A percentile compares a stretch with the other conserved stretches of the same genome.
Evolutionary conservation across 2,113 vertebrate genomes (phyloP).

Genomic region (Cathartes aura): DNA sequence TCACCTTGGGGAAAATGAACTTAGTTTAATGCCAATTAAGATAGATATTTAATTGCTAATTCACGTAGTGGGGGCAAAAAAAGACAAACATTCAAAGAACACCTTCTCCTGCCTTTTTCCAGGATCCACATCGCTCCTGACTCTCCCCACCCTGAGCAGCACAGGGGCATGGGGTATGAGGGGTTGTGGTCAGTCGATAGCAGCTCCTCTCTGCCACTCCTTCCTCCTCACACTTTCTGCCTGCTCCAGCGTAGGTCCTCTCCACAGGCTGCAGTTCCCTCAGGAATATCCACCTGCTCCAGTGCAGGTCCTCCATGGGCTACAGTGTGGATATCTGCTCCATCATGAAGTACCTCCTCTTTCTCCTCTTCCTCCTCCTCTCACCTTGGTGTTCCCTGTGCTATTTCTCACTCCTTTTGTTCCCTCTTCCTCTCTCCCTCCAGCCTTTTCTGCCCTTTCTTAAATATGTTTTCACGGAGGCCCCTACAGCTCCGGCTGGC

Average conservation of each 20-base stretch:
- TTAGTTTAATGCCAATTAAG: neutral
- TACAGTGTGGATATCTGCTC: neutral
- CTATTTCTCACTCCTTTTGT: neutral
- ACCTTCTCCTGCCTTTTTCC: neutral
- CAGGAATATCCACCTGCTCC: neutral
- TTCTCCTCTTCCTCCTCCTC: neutral
- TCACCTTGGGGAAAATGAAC: neutral
- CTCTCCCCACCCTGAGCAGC: neutral
- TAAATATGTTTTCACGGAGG: rapidly evolving
- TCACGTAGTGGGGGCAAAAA: neutral
- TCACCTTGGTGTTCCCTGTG: neutral
- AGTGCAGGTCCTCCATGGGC: rapidly evolving
- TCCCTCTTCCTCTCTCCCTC: neutral
- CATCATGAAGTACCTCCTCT: neutral
- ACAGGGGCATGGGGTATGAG: neutral
- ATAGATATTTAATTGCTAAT: neutral
- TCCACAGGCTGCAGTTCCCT: neutral
- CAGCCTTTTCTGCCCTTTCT: neutral
- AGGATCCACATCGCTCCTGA: neutral
- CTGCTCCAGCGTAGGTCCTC: rapidly evolving
- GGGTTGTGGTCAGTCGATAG: neutral
- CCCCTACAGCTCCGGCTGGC: neutral
- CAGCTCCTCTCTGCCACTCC: neutral
- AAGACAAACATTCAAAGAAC: neutral
- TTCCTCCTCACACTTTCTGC: neutral